Percentiles rank a stretch among this genome's conserved stretches.
Conservation (phyloP, 2,797 vertebrate species). For the Rhinoraja longicauda region DNA sequence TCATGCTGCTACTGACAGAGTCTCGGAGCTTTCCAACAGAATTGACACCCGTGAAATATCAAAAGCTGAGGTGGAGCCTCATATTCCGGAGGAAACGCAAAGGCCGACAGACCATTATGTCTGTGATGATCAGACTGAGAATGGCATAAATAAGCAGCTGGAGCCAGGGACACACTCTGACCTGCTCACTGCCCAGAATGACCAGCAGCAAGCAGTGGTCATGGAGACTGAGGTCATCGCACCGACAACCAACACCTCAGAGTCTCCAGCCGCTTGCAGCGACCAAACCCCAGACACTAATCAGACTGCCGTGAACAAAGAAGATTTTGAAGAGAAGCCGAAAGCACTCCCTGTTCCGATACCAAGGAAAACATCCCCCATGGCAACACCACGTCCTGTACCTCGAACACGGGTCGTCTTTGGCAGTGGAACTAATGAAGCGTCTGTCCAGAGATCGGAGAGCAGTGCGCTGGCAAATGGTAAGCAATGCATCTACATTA, state of each 20-base stretch:
- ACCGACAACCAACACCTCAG: not conserved
- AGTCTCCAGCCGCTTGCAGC: not conserved
- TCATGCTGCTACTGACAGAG: constrained; percentile 47
- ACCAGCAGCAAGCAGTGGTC: not conserved
- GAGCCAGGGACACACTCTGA: not conserved
- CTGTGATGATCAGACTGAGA: not conserved
- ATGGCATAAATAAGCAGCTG: not conserved
- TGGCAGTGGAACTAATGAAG: not conserved
- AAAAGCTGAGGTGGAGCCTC: not conserved
- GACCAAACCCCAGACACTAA: not conserved
- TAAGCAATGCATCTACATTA: not conserved
- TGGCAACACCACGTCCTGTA: not conserved
- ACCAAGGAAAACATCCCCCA: not conserved
- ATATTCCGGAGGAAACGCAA: not conserved
- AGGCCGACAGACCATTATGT: not conserved
- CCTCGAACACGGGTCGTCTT: not conserved
- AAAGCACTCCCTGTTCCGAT: not conserved
- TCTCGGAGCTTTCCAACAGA: constrained; percentile 38
- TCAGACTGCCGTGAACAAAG: not conserved
- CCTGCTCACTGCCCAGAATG: not conserved
- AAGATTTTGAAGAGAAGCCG: not conserved
- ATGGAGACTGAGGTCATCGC: not conserved
- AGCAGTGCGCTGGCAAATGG: not conserved
- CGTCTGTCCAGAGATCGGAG: not conserved
- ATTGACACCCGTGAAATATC: not conserved